phyloP scores from a whole-genome alignment of 2,888 invertebrate genomes.

The Junonia oenone region DNA sequence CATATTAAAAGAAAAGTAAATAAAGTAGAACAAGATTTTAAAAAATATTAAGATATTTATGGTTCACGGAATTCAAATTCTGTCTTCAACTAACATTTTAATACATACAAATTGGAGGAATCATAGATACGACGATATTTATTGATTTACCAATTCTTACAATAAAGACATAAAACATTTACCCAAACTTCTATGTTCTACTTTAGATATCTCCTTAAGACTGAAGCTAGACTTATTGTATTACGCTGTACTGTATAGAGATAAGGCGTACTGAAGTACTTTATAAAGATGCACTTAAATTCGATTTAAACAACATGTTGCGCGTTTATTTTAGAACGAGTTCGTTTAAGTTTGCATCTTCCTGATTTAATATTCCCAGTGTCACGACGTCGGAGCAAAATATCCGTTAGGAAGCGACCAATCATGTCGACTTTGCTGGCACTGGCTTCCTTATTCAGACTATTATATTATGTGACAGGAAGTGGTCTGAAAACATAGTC shows the following conservation, averaged over 20 bases:
- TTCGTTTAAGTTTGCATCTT: neutral
- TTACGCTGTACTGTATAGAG: neutral
- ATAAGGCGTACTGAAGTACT: neutral
- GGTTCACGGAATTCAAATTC: too few species aligned
- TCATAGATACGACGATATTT: too few species aligned
- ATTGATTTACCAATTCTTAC: too few species aligned
- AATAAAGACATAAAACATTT: too few species aligned
- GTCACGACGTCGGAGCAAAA: neutral
- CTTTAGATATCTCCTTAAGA: too few species aligned
- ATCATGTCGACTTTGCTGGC: neutral
- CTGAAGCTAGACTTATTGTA: too few species aligned
- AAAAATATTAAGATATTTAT: too few species aligned
- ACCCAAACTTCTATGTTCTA: too few species aligned
- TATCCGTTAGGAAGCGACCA: constrained; percentile 8
- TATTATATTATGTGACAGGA: neutral
- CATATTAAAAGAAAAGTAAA: too few species aligned
- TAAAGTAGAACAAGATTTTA: too few species aligned
- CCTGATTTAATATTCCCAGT: constrained; percentile 5
- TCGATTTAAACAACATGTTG: neutral
- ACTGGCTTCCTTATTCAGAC: neutral
- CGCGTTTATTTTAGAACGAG: neutral
- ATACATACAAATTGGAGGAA: too few species aligned
- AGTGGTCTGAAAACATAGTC: neutral
- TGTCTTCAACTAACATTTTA: too few species aligned
- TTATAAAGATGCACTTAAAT: neutral